Base-by-base conservation (phyloP, 2,113 vertebrate species). In the Pomatorhinus ruficollis region DNA sequence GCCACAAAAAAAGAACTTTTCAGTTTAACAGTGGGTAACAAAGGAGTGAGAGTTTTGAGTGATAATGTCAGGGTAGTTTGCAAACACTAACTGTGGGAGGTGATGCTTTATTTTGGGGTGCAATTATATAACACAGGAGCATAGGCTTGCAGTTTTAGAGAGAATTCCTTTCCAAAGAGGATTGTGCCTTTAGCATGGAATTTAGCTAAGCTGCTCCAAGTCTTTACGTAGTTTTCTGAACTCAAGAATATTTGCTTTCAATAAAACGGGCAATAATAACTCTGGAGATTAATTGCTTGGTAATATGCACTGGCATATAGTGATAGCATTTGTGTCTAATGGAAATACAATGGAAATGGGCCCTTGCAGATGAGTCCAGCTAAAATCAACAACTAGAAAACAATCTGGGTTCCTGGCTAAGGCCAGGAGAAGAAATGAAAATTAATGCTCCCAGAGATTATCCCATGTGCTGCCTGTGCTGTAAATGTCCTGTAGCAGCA, bases 1-100 rank as follows among this genome's bases (percentile, higher is more conserved):
- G 19, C 72, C 91, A 90, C 92, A 88, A 94, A 96, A 96, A 63
- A 96, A 95, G 27, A 95, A 50, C 85, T 60, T 97, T 97, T 88
- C 44, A 47, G 89, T 97, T 95, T 96, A 95, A 83, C 60, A 96
- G 89, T 72, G 60, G 88, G 78, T 82, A 93, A 86, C 72, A 95
- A 92, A 95, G 83, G 63, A 96, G 59, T 60, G 72, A 86, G 70
- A 78, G 35, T 28, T 95, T 90, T 87, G 71, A 95, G 61, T 78
- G 83, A 90, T 97, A 96, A 97, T 94, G 80, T 78, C 37, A 90
- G 63, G 72, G 53, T 37, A 90, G 40, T 50, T 96, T 91, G 78
- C 86, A 97, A 96, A 39, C 92, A 90, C 0, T 37, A 25, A n/a
- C 85, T 93, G n/a, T 52, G 63, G 54, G 88, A 94, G 50, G 33